phyloP scores from a whole-genome alignment of 1,140 invertebrate species.

The Pachypeltis micranthus region DNA sequence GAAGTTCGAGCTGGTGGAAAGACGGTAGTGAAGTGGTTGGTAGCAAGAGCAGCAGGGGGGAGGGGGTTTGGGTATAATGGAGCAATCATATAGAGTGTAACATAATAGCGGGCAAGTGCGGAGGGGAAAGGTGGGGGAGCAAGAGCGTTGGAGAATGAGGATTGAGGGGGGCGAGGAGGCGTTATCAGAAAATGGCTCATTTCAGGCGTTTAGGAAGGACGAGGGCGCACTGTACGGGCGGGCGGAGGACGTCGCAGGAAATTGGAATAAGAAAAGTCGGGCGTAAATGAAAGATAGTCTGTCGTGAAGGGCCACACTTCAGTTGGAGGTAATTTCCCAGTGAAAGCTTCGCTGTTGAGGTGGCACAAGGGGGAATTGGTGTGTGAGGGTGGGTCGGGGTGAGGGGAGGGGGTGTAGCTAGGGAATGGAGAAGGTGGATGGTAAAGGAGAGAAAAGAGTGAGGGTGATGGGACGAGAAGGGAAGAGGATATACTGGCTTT shows the following conservation, averaged over 20 bases:
- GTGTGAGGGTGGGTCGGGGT: background rate
- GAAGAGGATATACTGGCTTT: background rate
- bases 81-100: constrained; percentile 28
- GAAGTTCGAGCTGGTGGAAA: background rate
- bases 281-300: constrained; percentile 31
- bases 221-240: background rate
- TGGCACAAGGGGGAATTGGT: background rate
- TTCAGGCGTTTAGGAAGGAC: background rate
- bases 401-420: background rate
- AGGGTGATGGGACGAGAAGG: background rate
- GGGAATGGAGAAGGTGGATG: no score
- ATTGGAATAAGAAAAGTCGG: constrained; percentile 31
- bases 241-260: constrained; percentile 26
- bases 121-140: no score
- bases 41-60: no score
- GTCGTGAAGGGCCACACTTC: constrained; percentile 17
- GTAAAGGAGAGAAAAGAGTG: no score
- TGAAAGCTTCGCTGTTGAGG: constrained; percentile 19
- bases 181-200: constrained; percentile 27
- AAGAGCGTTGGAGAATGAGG: background rate
- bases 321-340: constrained; percentile 27
- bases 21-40: no score
- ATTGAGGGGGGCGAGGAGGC: constrained; percentile 7
- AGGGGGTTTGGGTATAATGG: constrained; percentile 20
- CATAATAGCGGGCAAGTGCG: constrained; percentile 23